phyloP scores from a whole-genome alignment of 2,113 vertebrate species.

The Chloropsis hardwickii region DNA sequence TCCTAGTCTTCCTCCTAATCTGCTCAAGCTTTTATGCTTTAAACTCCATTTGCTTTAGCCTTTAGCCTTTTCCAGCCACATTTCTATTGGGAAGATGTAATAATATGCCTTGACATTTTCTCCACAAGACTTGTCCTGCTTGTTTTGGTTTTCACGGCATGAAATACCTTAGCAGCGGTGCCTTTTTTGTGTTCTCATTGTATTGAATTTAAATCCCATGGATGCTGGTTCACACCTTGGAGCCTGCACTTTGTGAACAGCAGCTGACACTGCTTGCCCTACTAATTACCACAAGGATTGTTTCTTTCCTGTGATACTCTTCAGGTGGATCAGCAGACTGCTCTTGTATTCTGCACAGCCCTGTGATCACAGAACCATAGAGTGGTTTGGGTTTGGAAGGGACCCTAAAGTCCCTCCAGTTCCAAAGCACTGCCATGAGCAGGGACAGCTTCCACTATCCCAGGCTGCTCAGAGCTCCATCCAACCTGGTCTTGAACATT shows the following conservation, averaged over 20 bases:
- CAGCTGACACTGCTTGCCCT: neutral
- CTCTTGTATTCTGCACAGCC: neutral
- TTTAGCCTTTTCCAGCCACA: neutral
- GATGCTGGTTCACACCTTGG: neutral
- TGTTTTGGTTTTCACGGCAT: neutral
- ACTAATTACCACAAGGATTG: neutral
- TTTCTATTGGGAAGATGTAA: neutral
- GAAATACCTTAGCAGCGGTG: neutral
- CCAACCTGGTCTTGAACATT: neutral
- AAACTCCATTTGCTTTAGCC: neutral
- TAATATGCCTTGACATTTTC: neutral
- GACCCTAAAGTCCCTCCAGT: neutral
- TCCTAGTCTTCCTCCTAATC: neutral
- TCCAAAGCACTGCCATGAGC: neutral
- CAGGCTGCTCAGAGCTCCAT: neutral
- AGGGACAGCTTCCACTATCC: neutral
- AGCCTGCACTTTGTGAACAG: neutral
- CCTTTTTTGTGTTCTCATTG: neutral
- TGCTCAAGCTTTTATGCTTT: neutral
- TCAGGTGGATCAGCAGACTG: neutral
- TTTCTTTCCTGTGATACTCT: neutral
- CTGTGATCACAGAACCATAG: accelerated
- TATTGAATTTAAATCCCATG: neutral
- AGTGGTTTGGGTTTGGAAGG: neutral
- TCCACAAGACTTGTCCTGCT: neutral